Percentiles rank a stretch among this genome's conserved stretches.
phyloP scores from a whole-genome alignment of 1,140 invertebrate genomes.

The Hylaeus anthracinus region DNA sequence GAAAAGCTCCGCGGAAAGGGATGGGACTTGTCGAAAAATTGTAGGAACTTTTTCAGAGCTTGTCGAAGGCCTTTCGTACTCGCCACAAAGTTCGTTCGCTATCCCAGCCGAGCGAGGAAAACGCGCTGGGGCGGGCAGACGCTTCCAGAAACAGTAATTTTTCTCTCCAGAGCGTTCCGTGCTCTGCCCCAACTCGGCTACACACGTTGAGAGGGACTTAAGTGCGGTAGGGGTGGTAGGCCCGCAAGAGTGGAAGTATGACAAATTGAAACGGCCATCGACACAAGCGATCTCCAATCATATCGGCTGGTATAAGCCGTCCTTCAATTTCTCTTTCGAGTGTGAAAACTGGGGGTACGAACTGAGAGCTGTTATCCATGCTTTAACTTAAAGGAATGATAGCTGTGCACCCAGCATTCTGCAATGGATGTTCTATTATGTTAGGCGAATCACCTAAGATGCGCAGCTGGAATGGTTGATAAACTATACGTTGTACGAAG shows the following conservation, averaged over 20 bases:
- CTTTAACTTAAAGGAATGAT: not conserved
- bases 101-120: slow-evolving; percentile 11
- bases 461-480: too few species aligned
- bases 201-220: slow-evolving; percentile 41
- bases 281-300: slow-evolving; percentile 60
- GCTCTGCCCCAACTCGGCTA: not conserved
- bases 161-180: slow-evolving; percentile 37
- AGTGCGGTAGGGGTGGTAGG: slow-evolving; percentile 26
- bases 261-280: slow-evolving; percentile 68
- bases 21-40: slow-evolving; percentile 61
- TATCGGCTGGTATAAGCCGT: slow-evolving; percentile 31
- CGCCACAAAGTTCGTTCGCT: slow-evolving; percentile 40
- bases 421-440: not conserved
- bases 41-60: slow-evolving; percentile 63
- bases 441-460: too few species aligned
- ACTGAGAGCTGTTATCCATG: not conserved
- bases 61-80: slow-evolving; percentile 50
- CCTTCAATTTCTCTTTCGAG: slow-evolving; percentile 5
- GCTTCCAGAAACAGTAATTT: slow-evolving; percentile 58
- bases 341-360: slow-evolving; percentile 20
- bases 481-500: too few species aligned
- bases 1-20: not conserved
- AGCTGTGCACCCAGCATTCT: too few species aligned
- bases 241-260: slow-evolving; percentile 60
- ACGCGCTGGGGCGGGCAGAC: not conserved